These are phyloP conservation scores for Heliconius nattereri DNA, from an alignment of 1,140 invertebrate genomes.

Conservation along the genomic window DNA sequence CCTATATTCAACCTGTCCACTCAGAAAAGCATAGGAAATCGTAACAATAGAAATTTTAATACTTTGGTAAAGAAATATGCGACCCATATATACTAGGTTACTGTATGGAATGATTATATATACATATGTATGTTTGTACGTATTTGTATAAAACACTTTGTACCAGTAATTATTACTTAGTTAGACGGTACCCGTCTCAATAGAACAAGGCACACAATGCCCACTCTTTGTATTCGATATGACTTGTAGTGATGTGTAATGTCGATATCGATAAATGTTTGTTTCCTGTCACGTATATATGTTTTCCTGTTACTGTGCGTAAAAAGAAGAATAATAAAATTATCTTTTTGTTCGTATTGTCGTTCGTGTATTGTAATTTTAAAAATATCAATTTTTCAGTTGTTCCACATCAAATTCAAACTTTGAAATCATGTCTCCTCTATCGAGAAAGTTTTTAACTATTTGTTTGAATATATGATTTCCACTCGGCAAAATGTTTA, in stretches of 20 bases:
- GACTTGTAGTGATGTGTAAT: conserved; percentile 26
- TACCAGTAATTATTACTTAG: conserved; percentile 38
- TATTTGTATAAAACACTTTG: conserved; percentile 13
- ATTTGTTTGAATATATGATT: no score
- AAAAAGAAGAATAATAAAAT: no score
- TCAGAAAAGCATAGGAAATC: background rate
- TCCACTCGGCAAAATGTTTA: no score
- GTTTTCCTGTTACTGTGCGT: no score
- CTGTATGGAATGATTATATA: background rate
- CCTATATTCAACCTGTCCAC: background rate
- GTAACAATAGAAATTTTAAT: conserved; percentile 14
- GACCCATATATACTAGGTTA: conserved; percentile 17
- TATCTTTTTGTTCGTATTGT: no score
- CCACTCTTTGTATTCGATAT: conserved; percentile 36
- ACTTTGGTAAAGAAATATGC: conserved; percentile 21
- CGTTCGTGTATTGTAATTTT: no score
- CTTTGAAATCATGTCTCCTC: no score
- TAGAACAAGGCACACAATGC: conserved; percentile 36
- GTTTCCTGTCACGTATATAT: background rate
- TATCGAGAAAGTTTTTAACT: no score
- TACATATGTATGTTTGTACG: background rate
- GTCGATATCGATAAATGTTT: background rate
- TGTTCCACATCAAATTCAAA: no score
- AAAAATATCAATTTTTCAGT: no score
- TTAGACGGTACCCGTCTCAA: conserved; percentile 35